These are phyloP conservation scores for Epicauta chinensis DNA, from an alignment of 1,140 invertebrate species.

Conservation along the genomic window DNA sequence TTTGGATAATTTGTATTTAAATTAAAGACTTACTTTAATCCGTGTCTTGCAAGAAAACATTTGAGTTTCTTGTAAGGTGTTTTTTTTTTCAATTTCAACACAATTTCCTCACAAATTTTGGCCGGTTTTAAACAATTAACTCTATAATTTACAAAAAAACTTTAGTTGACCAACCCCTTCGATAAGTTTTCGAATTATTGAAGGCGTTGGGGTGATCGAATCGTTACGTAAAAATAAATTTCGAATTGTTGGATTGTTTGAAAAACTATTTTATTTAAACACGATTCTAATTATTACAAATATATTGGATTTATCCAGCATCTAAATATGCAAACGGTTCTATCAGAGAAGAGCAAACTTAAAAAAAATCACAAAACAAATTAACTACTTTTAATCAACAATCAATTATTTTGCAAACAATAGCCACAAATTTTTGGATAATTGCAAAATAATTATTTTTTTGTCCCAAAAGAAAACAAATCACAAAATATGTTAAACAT, in stretches of 20 bases:
- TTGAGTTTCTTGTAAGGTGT: slow-evolving; percentile 18
- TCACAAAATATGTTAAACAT: too few relatives aligned
- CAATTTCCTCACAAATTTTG: not conserved
- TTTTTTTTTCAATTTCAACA: not conserved
- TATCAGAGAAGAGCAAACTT: not conserved
- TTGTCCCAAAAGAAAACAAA: slow-evolving; percentile 5
- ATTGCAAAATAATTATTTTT: slow-evolving; percentile 15
- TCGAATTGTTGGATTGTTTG: slow-evolving; percentile 5
- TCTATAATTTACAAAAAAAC: too few relatives aligned
- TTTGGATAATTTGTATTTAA: not conserved
- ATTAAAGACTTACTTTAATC: not conserved
- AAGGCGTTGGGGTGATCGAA: slow-evolving; percentile 1
- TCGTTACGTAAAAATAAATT: slow-evolving; percentile 14
- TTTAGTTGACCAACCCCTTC: too few relatives aligned
- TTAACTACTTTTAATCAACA: not conserved
- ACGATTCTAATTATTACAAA: slow-evolving; percentile 16
- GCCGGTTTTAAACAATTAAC: too few relatives aligned
- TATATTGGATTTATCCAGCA: slow-evolving; percentile 13
- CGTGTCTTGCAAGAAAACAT: slow-evolving; percentile 22
- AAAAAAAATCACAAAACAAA: slow-evolving; percentile 3
- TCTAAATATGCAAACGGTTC: slow-evolving; percentile 7
- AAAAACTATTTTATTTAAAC: slow-evolving; percentile 22
- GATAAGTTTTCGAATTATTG: not conserved
- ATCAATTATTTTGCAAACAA: slow-evolving; percentile 9
- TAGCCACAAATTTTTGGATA: too few relatives aligned